A percentile compares a stretch with the other conserved stretches of the same genome.
Evolutionary conservation across 2,797 vertebrate genomes (phyloP).

Genomic region (Schizopygopsis malacanthus): DNA sequence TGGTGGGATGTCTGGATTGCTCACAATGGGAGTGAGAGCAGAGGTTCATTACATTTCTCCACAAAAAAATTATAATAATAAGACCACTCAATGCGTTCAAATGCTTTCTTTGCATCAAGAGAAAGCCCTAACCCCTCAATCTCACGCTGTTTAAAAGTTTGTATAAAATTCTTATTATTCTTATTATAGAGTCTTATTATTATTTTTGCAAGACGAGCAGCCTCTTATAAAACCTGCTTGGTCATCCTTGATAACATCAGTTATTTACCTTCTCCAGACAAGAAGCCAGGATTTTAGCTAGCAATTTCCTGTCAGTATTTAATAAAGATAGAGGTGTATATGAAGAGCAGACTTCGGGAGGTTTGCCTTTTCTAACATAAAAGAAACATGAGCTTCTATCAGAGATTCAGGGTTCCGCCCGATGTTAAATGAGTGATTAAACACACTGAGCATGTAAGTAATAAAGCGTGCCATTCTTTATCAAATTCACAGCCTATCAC

Average conservation of each 20-base stretch:
- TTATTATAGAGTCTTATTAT: slow-evolving; percentile 11
- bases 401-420: neutral
- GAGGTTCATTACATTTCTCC: neutral
- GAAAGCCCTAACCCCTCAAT: slow-evolving; percentile 19
- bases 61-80: neutral
- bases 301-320: neutral
- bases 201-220: slow-evolving; percentile 23
- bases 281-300: slow-evolving; percentile 35
- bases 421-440: slow-evolving; percentile 39
- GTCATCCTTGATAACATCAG: slow-evolving; percentile 14
- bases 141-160: neutral
- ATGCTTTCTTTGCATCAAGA: slow-evolving; percentile 24
- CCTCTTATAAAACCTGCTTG: slow-evolving; percentile 45
- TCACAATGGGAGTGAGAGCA: neutral
- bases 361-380: slow-evolving; percentile 35
- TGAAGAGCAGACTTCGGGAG: slow-evolving; percentile 1
- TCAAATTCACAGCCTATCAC: slow-evolving; percentile 27
- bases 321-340: slow-evolving; percentile 24
- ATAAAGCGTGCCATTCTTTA: slow-evolving; percentile 6
- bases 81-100: neutral
- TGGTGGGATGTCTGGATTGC: neutral
- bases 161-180: slow-evolving; percentile 9
- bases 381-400: slow-evolving; percentile 34
- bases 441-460: slow-evolving; percentile 27
- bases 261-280: slow-evolving; percentile 13